phyloP scores from a whole-genome alignment of 2,797 vertebrate species.

The Galaxias olidus region DNA sequence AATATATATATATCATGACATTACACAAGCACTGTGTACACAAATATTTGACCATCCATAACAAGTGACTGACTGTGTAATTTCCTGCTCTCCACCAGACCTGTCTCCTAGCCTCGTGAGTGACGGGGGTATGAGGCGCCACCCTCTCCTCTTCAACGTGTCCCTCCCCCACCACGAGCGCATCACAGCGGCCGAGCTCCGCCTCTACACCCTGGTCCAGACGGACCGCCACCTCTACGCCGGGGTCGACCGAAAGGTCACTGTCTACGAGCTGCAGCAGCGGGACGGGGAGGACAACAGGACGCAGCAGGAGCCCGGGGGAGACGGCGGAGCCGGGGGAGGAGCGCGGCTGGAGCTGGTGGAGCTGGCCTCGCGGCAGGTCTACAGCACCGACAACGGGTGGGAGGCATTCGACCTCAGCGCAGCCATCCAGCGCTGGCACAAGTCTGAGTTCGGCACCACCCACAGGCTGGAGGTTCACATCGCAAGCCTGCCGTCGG shows the following conservation, averaged over 20 bases:
- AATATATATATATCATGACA: too few relatives aligned
- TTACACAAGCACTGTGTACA: too few relatives aligned
- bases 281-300: constrained; percentile 40
- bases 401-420: constrained; percentile 97
- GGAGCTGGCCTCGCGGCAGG: constrained; percentile 85
- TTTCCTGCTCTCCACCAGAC: constrained; percentile 73
- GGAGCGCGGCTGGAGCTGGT: constrained; percentile 55
- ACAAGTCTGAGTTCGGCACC: constrained; percentile 74
- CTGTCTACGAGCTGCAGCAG: constrained; percentile 82
- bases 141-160: constrained; percentile 93
- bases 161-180: constrained; percentile 92
- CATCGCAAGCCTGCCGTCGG: constrained; percentile 77
- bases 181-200: constrained; percentile 88
- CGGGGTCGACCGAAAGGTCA: constrained; percentile 88
- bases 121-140: constrained; percentile 79
- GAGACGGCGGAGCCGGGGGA: constrained; percentile 42
- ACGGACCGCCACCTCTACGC: constrained; percentile 84
- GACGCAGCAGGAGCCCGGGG: constrained; percentile 35
- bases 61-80: too few relatives aligned
- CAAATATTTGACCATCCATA: too few relatives aligned
- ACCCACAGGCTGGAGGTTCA: constrained; percentile 90
- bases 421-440: constrained; percentile 83
- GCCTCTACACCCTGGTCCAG: constrained; percentile 91
- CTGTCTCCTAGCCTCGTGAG: constrained; percentile 75
- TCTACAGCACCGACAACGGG: constrained; percentile 84